Percentiles rank a stretch among this genome's conserved stretches.
These are phyloP conservation scores for Latrodectus hesperus DNA, from an alignment of 2,888 invertebrate genomes.

Conservation along the genomic window DNA sequence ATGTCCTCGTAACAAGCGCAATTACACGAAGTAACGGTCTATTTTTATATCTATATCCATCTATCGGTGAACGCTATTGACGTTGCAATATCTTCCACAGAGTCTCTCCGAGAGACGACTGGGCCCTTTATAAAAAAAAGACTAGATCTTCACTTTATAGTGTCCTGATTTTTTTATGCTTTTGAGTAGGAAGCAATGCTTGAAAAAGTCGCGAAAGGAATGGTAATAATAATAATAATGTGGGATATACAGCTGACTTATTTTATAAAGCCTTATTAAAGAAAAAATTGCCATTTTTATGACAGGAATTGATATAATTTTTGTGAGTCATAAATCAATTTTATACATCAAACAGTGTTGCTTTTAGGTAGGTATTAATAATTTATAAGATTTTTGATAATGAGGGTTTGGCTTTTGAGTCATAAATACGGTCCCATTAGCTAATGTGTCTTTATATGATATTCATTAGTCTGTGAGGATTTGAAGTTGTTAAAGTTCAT, in stretches of 20 bases:
- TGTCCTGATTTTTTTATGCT: not conserved
- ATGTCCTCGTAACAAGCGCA: constrained; percentile 63
- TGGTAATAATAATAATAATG: not conserved
- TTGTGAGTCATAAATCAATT: not conserved
- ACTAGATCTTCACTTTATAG: not conserved
- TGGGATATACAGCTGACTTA: constrained; percentile 2
- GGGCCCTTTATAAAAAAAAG: not conserved
- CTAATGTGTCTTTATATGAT: not conserved
- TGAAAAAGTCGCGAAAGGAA: not conserved
- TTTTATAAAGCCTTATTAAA: not conserved
- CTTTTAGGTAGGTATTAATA: not conserved
- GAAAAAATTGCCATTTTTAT: not conserved
- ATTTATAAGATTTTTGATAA: constrained; percentile 3
- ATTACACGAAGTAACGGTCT: constrained; percentile 58
- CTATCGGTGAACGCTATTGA: constrained; percentile 31
- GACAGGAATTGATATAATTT: not conserved
- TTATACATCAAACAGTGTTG: not conserved
- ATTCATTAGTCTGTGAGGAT: not conserved
- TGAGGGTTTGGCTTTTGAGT: not conserved
- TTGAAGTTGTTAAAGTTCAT: not conserved
- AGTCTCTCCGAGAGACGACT: not conserved
- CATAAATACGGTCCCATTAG: not conserved
- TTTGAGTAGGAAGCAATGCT: not conserved
- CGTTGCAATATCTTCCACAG: not conserved
- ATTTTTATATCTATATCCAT: constrained; percentile 45